phyloP scores from a whole-genome alignment of 2,888 invertebrate genomes.

The Ditylenchus weischeri region DNA sequence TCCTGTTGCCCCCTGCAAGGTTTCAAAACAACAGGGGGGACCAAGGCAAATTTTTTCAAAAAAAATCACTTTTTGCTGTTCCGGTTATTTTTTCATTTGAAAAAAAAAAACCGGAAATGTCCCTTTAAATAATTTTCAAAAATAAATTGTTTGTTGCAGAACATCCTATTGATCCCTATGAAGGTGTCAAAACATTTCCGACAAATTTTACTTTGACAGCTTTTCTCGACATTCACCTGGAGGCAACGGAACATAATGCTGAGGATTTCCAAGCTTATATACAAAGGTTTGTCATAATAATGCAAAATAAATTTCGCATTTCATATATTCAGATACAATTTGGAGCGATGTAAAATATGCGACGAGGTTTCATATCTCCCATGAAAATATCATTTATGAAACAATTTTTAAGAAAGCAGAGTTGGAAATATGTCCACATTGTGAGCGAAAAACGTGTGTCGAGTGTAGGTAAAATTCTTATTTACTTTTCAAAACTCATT shows the following conservation, averaged over 20 bases:
- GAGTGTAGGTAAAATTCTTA: constrained; percentile 75
- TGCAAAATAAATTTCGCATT: neutral
- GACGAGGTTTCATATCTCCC: constrained; percentile 40
- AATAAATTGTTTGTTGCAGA: constrained; percentile 57
- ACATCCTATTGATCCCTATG: constrained; percentile 20
- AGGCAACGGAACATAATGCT: constrained; percentile 55
- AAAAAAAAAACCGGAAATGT: too few relatives aligned
- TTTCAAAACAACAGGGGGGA: too few relatives aligned
- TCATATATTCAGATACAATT: constrained; percentile 51
- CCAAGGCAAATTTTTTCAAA: too few relatives aligned
- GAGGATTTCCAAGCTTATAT: constrained; percentile 58
- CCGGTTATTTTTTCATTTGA: too few relatives aligned
- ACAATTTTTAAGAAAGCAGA: constrained; percentile 48
- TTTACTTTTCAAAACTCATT: too few relatives aligned
- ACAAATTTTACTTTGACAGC: constrained; percentile 71
- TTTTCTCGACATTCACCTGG: constrained; percentile 62
- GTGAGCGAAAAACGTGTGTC: constrained; percentile 86
- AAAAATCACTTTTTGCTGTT: too few relatives aligned
- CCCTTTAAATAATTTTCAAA: too few relatives aligned
- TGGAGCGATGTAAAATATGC: constrained; percentile 59
- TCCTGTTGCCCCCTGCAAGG: too few relatives aligned
- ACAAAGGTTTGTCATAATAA: constrained; percentile 43
- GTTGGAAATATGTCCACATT: constrained; percentile 77
- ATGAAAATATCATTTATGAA: too few relatives aligned
- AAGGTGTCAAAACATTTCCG: constrained; percentile 66